phyloP scores from a whole-genome alignment of 1,140 invertebrate species.

The Wasmannia auropunctata region DNA sequence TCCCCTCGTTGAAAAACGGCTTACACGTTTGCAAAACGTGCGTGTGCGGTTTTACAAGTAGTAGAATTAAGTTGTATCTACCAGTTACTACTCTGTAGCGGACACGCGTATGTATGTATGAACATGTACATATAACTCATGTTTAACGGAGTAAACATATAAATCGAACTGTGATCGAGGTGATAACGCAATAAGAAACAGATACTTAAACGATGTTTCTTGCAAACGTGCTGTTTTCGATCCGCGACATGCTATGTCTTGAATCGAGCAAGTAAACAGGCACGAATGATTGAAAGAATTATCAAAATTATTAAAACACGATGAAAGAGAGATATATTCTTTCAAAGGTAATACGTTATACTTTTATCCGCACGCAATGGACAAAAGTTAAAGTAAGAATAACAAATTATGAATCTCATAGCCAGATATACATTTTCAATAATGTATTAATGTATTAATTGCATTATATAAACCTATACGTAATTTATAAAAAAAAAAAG shows the following conservation, averaged over 20 bases:
- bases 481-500: neutral
- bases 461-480: neutral
- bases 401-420: neutral
- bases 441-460: neutral
- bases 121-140: constrained; percentile 42
- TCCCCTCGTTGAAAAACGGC: constrained; percentile 12
- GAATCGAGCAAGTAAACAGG: neutral
- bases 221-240: constrained; percentile 10
- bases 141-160: constrained; percentile 76
- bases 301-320: constrained; percentile 12
- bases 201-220: constrained; percentile 27
- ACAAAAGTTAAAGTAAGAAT: neutral
- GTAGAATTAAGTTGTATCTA: constrained; percentile 20
- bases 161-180: constrained; percentile 81
- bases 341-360: constrained; percentile 8
- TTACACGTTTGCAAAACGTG: neutral
- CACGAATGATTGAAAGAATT: neutral
- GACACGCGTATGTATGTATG: constrained; percentile 29
- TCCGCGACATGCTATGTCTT: neutral
- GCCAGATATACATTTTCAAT: neutral
- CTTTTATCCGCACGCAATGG: neutral
- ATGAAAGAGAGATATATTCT: neutral
- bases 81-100: neutral
- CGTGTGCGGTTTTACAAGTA: constrained; percentile 41
- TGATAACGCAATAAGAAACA: constrained; percentile 53